These are phyloP conservation scores for Cyclophora albipunctata DNA, from an alignment of 2,888 invertebrate species.

Conservation along the genomic window DNA sequence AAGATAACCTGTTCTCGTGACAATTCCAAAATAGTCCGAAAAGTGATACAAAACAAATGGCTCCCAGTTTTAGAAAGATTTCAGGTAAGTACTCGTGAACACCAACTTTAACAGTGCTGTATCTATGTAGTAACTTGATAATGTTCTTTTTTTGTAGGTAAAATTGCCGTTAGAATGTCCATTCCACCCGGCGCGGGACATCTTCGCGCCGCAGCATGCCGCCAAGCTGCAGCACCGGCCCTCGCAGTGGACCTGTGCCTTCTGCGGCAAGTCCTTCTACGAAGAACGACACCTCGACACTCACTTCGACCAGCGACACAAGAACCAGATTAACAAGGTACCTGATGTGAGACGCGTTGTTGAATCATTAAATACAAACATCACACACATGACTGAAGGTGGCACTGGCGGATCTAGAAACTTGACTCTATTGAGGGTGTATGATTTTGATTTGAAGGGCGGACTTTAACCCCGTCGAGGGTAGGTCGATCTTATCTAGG, in stretches of 20 bases:
- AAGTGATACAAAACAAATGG: conserved; percentile 93
- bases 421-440: no score
- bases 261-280: conserved; percentile 94
- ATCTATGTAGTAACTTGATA: background rate
- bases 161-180: conserved; percentile 92
- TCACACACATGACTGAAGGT: background rate
- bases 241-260: conserved; percentile 92
- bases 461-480: no score
- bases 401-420: no score
- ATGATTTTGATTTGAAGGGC: no score
- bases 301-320: conserved; percentile 93
- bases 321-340: conserved; percentile 88
- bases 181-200: conserved; percentile 89
- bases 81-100: conserved; percentile 61
- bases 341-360: conserved; percentile 4
- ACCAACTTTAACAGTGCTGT: background rate
- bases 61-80: conserved; percentile 91
- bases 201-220: conserved; percentile 89
- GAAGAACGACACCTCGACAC: conserved; percentile 90
- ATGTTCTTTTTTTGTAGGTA: conserved; percentile 58
- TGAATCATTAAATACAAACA: no score
- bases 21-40: conserved; percentile 90
- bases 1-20: conserved; percentile 91
- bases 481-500: no score
- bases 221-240: conserved; percentile 90